Evolutionary conservation across 2,888 invertebrate genomes (phyloP), one percentile per base, ranked within the genome.

Genomic region (Cancer borealis): DNA sequence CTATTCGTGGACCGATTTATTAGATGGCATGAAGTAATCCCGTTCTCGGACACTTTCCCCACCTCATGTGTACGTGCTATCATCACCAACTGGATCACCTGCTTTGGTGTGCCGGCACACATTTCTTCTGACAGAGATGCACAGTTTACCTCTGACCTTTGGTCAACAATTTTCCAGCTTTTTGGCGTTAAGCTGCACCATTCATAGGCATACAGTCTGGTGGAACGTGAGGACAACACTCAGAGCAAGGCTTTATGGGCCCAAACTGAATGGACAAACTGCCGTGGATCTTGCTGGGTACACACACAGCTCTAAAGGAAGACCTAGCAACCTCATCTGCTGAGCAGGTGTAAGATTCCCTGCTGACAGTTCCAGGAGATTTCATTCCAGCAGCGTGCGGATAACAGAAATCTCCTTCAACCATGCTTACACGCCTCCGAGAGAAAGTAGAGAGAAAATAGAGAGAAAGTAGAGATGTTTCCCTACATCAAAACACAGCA

Each of bases 21-120:
- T 45, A 47, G 96, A 21, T 96, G 96, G 92, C 93, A 88, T 46
- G 96, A 96, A 94, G 96, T 96, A 0, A 95, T 96, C 14, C 96
- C 96, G 0, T 79, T 96, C 0, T 14, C 46, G 0, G 96, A 96
- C 92, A 96, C 96, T 21, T 96, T 96, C 0, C 96, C 96, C 0
- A 96, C 96, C 93, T 96, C 96, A 0, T 96, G 96, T 1, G 96
- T 96, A 0, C 92, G 95, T n/a, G 96, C 96, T 2, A 96, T 97
- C 10, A 93, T 96, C 30, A 66, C 92, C 0, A 95, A 95, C 0
- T 97, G 97, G 97, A 96, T 97, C 3, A 91, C 96, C 6, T 95
- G 96, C 4, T 96, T 96, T 92, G 96, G 96, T 6, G 95, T 96
- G 3, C 96, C 96, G 0, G 88, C 93, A 3, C 92, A 95, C 14